These are phyloP conservation scores for Myrmecobius fasciatus DNA, from an alignment of 2,113 vertebrate genomes.

Conservation along the genomic window DNA sequence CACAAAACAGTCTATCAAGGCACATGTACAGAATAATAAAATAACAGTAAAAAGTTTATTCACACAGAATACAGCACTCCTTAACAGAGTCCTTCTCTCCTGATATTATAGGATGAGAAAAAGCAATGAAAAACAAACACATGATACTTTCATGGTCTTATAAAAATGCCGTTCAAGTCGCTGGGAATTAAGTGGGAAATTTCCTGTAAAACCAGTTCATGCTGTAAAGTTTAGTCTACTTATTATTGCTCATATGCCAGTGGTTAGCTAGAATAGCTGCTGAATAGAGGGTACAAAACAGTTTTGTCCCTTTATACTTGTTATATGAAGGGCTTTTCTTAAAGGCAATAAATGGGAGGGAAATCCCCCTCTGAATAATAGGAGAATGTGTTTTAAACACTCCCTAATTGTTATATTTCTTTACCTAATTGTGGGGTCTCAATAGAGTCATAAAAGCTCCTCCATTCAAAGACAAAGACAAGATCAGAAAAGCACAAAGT, in stretches of 20 bases:
- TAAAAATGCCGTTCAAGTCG: not conserved
- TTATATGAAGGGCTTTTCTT: not conserved
- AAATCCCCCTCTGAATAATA: not conserved
- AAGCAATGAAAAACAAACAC: not conserved
- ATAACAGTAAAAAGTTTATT: not conserved
- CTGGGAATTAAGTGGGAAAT: constrained; percentile 23
- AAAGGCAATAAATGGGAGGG: not conserved
- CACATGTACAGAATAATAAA: not conserved
- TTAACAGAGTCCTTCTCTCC: not conserved
- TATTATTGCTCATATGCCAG: not conserved
- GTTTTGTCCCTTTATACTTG: not conserved
- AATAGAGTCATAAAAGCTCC: not conserved
- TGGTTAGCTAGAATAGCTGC: constrained; percentile 30
- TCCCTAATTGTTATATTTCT: constrained; percentile 3
- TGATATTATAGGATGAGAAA: not conserved
- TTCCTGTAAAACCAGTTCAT: constrained; percentile 51
- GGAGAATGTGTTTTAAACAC: constrained; percentile 24
- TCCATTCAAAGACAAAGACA: constrained; percentile 3
- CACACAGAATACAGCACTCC: not conserved
- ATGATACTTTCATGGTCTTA: not conserved
- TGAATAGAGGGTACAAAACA: constrained; percentile 52
- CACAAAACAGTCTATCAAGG: not conserved
- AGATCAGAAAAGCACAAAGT: not conserved
- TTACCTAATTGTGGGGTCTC: not conserved
- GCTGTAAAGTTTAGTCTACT: constrained; percentile 40